Conservation (phyloP, 2,888 invertebrate species). For the Thera obeliscata region DNA sequence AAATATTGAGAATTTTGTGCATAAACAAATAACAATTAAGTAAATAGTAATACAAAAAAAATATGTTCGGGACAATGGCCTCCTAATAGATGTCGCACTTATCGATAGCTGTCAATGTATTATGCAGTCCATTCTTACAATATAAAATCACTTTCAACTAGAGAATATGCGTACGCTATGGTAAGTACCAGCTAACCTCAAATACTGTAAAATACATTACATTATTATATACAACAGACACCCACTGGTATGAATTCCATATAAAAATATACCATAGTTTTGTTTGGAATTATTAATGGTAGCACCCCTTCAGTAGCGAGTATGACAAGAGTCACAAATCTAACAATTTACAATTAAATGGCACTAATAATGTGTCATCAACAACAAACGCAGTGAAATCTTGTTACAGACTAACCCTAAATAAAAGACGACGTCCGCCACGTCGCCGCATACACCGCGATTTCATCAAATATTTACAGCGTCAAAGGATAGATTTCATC, state of each 20-base stretch:
- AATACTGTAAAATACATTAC: slow-evolving; percentile 84
- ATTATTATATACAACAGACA: slow-evolving; percentile 82
- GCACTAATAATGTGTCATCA: slow-evolving; percentile 82
- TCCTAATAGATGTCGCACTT: slow-evolving; percentile 78
- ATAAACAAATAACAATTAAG: slow-evolving; percentile 86
- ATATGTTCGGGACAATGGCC: slow-evolving; percentile 78
- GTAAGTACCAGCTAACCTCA: slow-evolving; percentile 83
- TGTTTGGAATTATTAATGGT: slow-evolving; percentile 83
- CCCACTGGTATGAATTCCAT: slow-evolving; percentile 83
- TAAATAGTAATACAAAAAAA: slow-evolving; percentile 84
- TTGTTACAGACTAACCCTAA: slow-evolving; percentile 84
- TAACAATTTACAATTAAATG: slow-evolving; percentile 83
- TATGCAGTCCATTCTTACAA: slow-evolving; percentile 82
- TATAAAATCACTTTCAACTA: slow-evolving; percentile 84
- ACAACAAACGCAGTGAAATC: slow-evolving; percentile 81
- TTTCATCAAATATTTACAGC: slow-evolving; percentile 79
- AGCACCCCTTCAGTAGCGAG: slow-evolving; percentile 85
- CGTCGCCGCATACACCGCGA: slow-evolving; percentile 77
- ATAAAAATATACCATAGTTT: slow-evolving; percentile 82
- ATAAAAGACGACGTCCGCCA: slow-evolving; percentile 64
- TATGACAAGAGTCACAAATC: slow-evolving; percentile 85
- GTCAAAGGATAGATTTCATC: slow-evolving; percentile 79
- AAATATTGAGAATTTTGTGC: slow-evolving; percentile 84
- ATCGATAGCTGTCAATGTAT: slow-evolving; percentile 81
- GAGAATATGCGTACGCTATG: slow-evolving; percentile 82